Evolutionary conservation across 2,797 vertebrate genomes (phyloP).

Genomic region (Morelia viridis): DNA sequence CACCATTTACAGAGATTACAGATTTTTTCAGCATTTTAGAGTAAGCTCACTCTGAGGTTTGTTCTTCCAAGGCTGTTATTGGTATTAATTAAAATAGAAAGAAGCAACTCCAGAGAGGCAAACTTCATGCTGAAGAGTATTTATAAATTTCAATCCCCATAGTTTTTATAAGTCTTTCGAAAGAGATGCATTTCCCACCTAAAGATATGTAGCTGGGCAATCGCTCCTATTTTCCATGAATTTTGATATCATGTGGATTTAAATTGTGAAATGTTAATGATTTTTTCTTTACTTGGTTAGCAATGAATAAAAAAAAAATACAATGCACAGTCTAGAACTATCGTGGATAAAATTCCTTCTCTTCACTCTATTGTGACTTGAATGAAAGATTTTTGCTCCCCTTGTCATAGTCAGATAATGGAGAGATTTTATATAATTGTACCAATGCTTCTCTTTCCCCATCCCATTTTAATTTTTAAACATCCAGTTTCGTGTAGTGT

Average conservation of each 20-base stretch:
- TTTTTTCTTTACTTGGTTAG: neutral
- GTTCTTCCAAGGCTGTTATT: conserved; percentile 22
- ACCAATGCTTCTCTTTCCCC: too few species aligned
- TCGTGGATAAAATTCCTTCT: neutral
- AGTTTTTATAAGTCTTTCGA: neutral
- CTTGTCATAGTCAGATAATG: neutral
- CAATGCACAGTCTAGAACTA: neutral
- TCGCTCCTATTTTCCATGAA: neutral
- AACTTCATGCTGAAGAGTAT: neutral
- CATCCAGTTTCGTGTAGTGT: too few species aligned
- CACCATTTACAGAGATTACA: conserved; percentile 91
- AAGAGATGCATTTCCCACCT: neutral
- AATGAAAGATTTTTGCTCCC: neutral
- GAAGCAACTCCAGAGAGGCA: neutral
- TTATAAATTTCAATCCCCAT: neutral
- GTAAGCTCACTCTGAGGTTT: conserved; percentile 77
- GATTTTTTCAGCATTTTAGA: conserved; percentile 99
- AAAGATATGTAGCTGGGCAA: neutral
- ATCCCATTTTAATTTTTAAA: too few species aligned
- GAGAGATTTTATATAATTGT: too few species aligned
- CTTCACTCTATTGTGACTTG: neutral
- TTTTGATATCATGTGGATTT: neutral
- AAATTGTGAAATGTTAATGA: neutral
- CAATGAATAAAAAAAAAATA: neutral
- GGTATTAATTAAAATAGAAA: neutral